Evolutionary conservation across 2,888 invertebrate genomes (phyloP).

Genomic region (Venusia cambrica): DNA sequence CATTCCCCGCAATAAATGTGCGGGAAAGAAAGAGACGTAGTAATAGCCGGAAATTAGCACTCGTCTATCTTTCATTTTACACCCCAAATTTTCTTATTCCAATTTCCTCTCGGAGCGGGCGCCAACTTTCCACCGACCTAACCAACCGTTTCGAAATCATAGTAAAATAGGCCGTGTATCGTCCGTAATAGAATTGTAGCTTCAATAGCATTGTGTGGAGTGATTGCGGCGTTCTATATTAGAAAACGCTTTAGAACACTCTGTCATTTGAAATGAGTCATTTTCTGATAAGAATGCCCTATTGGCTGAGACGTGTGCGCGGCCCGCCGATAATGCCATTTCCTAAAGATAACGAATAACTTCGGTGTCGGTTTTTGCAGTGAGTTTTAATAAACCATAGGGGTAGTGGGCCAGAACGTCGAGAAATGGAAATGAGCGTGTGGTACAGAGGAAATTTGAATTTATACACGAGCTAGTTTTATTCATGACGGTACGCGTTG

Average conservation of each 20-base stretch:
- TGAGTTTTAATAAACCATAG: constrained; percentile 77
- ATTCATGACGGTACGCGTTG: constrained; percentile 64
- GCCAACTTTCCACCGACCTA: constrained; percentile 52
- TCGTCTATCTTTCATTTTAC: constrained; percentile 89
- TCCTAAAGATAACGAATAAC: constrained; percentile 77
- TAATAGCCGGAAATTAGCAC: constrained; percentile 86
- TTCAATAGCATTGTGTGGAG: constrained; percentile 27
- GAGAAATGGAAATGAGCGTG: constrained; percentile 79
- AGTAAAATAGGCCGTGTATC: constrained; percentile 31
- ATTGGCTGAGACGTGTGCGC: constrained; percentile 80
- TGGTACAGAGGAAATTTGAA: constrained; percentile 80
- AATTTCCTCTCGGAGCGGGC: constrained; percentile 82
- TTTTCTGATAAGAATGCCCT: constrained; percentile 86
- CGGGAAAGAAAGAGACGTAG: constrained; percentile 79
- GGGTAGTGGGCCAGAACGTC: constrained; percentile 63
- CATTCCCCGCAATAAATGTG: constrained; percentile 71
- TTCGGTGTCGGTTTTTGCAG: constrained; percentile 74
- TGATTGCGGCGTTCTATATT: constrained; percentile 55
- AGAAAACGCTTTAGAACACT: constrained; percentile 72
- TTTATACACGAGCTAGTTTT: constrained; percentile 79
- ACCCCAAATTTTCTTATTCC: constrained; percentile 89
- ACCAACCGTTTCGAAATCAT: constrained; percentile 32
- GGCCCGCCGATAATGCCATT: constrained; percentile 76
- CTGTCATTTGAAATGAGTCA: constrained; percentile 86
- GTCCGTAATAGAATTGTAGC: constrained; percentile 34